Conservation (phyloP, 37 sponge, comb jelly and placozoan species). For the Aphrocallistes beatrix region DNA sequence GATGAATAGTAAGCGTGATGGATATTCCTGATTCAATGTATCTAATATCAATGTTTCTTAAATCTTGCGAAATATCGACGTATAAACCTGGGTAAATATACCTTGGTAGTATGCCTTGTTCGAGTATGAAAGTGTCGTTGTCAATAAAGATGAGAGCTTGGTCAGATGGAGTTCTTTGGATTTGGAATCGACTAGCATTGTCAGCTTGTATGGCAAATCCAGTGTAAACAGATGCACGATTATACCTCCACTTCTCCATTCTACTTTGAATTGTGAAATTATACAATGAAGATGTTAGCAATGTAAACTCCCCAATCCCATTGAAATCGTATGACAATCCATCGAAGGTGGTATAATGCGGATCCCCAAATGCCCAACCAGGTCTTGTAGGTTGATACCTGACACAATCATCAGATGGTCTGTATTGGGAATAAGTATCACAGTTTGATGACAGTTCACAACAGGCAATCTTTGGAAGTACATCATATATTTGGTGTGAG, state of each 20-base stretch:
- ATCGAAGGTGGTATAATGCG: neutral
- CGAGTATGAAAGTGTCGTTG: neutral
- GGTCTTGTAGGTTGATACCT: neutral
- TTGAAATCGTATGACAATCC: neutral
- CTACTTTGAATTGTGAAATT: neutral
- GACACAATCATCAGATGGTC: neutral
- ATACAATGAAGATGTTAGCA: neutral
- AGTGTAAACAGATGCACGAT: neutral
- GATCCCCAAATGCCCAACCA: neutral
- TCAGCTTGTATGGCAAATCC: neutral
- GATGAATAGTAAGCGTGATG: neutral
- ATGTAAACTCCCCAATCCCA: neutral
- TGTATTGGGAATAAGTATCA: neutral
- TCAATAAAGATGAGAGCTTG: neutral
- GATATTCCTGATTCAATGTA: too few relatives aligned
- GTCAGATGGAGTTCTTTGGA: neutral
- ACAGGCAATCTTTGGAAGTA: neutral
- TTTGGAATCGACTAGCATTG: neutral
- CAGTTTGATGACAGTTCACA: neutral
- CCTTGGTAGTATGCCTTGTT: neutral
- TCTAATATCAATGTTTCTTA: neutral
- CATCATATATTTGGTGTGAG: neutral
- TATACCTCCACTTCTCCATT: neutral
- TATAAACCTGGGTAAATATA: neutral
- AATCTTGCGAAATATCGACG: neutral